Conservation (phyloP, 2,888 invertebrate species). For the Entomobrya proxima region DNA sequence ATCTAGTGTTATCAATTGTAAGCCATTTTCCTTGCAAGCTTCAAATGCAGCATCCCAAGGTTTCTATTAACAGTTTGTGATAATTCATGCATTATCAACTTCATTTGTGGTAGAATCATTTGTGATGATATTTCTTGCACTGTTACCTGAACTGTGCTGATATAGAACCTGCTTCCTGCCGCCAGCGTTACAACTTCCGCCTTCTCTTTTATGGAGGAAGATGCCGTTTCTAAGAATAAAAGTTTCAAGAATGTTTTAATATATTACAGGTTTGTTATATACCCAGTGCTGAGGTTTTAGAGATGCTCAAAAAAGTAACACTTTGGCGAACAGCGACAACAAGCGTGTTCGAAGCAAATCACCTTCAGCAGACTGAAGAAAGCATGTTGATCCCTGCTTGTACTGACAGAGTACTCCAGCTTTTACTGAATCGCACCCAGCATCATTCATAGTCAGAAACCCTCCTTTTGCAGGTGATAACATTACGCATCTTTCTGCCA, state of each 20-base stretch:
- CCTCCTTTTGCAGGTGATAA: background rate
- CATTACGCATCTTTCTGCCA: slow-evolving; percentile 25
- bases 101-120: background rate
- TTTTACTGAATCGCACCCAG: background rate
- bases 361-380: slow-evolving; percentile 44
- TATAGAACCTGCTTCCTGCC: background rate
- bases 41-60: slow-evolving; percentile 8
- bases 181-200: background rate
- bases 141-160: background rate
- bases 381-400: slow-evolving; percentile 22
- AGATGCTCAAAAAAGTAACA: background rate
- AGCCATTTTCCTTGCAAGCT: background rate
- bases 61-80: background rate
- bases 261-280: no score
- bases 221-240: background rate
- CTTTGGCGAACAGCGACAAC: slow-evolving; percentile 16
- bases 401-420: slow-evolving; percentile 49
- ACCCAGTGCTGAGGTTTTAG: no score
- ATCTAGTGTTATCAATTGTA: background rate
- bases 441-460: slow-evolving; percentile 41
- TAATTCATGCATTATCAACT: background rate
- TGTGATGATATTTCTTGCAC: background rate
- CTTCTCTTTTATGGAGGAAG: background rate
- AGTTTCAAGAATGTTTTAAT: background rate
- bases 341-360: background rate